Percentiles rank a stretch among this genome's conserved stretches.
Evolutionary conservation across 2,113 vertebrate species (phyloP).

Genomic region (Egretta garzetta): DNA sequence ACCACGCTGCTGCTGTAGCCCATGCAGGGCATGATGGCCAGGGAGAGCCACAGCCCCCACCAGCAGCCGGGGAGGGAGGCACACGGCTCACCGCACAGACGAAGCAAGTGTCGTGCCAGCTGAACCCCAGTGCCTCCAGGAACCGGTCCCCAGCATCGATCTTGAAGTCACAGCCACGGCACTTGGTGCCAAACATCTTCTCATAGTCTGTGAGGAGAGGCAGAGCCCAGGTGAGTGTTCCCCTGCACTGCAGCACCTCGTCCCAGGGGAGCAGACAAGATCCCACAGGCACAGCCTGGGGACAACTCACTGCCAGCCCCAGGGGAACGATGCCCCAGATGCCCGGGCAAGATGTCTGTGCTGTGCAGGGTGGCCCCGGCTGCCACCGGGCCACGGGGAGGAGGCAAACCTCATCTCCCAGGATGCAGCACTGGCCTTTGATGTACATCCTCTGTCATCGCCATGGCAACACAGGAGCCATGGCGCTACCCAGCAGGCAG

Average conservation of each 20-base stretch:
- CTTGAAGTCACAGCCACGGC: constrained; percentile 98
- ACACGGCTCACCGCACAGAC: constrained; percentile 92
- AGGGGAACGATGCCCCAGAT: fast-evolving
- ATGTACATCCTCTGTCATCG: background rate
- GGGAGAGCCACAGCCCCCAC: background rate
- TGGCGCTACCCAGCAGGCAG: background rate
- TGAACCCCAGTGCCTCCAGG: constrained; percentile 97
- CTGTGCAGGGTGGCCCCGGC: fast-evolving
- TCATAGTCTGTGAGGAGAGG: constrained; percentile 85
- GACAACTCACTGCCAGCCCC: background rate
- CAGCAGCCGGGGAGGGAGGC: background rate
- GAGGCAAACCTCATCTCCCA: constrained; percentile 46
- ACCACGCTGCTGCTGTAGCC: background rate
- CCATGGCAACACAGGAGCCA: background rate
- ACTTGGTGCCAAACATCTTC: constrained; percentile 99
- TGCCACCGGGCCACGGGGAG: background rate
- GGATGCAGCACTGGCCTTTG: background rate
- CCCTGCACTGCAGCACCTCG: fast-evolving
- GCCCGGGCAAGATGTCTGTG: background rate
- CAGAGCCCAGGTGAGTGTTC: background rate
- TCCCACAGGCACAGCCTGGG: background rate
- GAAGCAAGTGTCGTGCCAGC: constrained; percentile 99
- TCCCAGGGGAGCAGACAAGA: fast-evolving
- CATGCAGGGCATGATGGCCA: fast-evolving
- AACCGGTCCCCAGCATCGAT: constrained; percentile 98